Evolutionary conservation across 2,113 vertebrate genomes (phyloP).

Genomic region (Hydrochoerus hydrochaeris): DNA sequence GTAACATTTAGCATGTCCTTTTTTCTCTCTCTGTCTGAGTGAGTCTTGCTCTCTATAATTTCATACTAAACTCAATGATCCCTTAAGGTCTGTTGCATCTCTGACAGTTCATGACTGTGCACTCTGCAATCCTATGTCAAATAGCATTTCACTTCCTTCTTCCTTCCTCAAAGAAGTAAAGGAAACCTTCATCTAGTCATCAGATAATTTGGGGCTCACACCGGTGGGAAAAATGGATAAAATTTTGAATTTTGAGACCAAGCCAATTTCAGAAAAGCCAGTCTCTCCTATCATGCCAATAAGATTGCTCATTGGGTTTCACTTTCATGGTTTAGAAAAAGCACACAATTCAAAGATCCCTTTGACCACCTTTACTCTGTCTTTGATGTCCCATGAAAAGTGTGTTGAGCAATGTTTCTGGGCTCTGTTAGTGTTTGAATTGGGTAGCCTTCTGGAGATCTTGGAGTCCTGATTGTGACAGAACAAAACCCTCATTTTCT

Average conservation of each 20-base stretch:
- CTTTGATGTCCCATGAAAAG: slow-evolving; percentile 4
- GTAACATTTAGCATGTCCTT: neutral
- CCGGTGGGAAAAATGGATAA: slow-evolving; percentile 25
- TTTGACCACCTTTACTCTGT: neutral
- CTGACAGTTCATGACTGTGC: slow-evolving; percentile 33
- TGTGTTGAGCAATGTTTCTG: neutral
- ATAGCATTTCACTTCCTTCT: neutral
- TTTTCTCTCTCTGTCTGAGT: slow-evolving; percentile 17
- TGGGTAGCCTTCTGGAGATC: neutral
- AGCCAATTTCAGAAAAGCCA: slow-evolving; percentile 45
- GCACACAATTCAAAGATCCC: neutral
- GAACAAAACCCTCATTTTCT: slow-evolving; percentile 27
- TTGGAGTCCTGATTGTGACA: neutral
- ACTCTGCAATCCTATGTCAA: slow-evolving; percentile 15
- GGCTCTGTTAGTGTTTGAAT: neutral
- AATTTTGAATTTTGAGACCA: slow-evolving; percentile 27
- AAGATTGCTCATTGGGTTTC: neutral
- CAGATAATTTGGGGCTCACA: neutral
- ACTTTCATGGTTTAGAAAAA: neutral
- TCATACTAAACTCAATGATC: slow-evolving; percentile 17
- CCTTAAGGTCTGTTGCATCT: neutral
- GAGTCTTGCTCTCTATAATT: neutral
- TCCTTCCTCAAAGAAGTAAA: neutral
- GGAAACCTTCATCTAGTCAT: slow-evolving; percentile 28
- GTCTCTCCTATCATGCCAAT: neutral